These are phyloP conservation scores for Lacanobia oleracea DNA, from an alignment of 2,888 invertebrate genomes.

Conservation along the genomic window DNA sequence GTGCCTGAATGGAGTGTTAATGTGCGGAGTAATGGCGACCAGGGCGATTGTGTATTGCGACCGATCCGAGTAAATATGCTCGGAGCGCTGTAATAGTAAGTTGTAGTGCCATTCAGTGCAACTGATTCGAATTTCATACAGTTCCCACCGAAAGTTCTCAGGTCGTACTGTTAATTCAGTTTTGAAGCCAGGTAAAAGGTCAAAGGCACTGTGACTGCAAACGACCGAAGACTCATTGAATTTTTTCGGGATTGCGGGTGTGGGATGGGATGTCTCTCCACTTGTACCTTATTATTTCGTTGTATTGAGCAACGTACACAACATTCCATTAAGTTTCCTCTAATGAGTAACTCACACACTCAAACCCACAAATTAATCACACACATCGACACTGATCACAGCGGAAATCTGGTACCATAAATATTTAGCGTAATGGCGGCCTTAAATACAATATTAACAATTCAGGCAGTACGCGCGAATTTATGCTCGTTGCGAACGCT, in stretches of 20 bases:
- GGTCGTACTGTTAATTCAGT: not conserved
- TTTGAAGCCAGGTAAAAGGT: not conserved
- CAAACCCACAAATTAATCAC: slow-evolving; percentile 12
- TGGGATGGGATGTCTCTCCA: not conserved
- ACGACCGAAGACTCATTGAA: not conserved
- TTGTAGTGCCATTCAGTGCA: slow-evolving; percentile 29
- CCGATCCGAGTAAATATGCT: slow-evolving; percentile 45
- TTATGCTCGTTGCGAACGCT: slow-evolving; percentile 51
- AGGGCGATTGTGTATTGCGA: slow-evolving; percentile 29
- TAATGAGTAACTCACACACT: not conserved
- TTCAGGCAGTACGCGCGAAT: slow-evolving; percentile 58
- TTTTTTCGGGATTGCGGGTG: not conserved
- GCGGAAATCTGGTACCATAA: slow-evolving; percentile 56
- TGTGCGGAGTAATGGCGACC: slow-evolving; percentile 34
- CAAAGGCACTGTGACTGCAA: not conserved
- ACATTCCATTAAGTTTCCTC: not conserved
- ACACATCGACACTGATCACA: slow-evolving; percentile 52
- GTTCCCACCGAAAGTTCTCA: not conserved
- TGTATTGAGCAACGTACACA: not conserved
- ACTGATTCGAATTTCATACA: slow-evolving; percentile 17
- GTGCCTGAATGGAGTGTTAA: slow-evolving; percentile 48
- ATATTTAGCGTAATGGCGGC: slow-evolving; percentile 56
- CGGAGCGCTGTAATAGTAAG: slow-evolving; percentile 27
- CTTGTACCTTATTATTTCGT: too few species aligned
- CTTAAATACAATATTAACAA: slow-evolving; percentile 67